Evolutionary conservation across 2,797 vertebrate genomes (phyloP).

Genomic region (Micromesistius poutassou): DNA sequence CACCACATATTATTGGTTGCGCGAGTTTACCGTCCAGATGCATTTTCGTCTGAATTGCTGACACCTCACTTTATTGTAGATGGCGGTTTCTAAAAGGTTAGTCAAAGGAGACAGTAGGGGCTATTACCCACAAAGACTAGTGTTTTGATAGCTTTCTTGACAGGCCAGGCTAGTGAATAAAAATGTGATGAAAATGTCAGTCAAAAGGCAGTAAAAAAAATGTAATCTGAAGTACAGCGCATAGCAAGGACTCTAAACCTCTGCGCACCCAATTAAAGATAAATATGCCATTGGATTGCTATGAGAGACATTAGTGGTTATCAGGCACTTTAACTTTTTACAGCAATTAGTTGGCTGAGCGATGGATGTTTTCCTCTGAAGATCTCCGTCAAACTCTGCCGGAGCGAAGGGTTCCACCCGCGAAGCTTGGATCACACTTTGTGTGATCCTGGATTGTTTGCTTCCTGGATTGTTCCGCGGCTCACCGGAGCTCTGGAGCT

Average conservation of each 20-base stretch:
- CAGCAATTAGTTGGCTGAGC: constrained; percentile 58
- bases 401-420: constrained; percentile 34
- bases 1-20: constrained; percentile 17
- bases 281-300: constrained; percentile 55
- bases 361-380: constrained; percentile 42
- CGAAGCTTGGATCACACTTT: constrained; percentile 57
- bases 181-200: constrained; percentile 66
- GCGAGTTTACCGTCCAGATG: constrained; percentile 48
- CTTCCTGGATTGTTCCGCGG: constrained; percentile 3
- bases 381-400: constrained; percentile 35
- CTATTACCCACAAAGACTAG: constrained; percentile 59
- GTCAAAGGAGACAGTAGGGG: constrained; percentile 42
- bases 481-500: neutral
- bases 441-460: constrained; percentile 65
- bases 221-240: constrained; percentile 51
- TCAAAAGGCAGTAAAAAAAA: constrained; percentile 63
- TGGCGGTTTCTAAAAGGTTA: constrained; percentile 56
- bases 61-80: constrained; percentile 50
- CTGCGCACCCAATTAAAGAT: constrained; percentile 63
- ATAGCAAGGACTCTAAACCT: constrained; percentile 42
- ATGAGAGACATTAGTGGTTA: constrained; percentile 46
- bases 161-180: constrained; percentile 57
- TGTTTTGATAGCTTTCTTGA: constrained; percentile 60
- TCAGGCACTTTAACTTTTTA: constrained; percentile 57
- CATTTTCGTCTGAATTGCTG: constrained; percentile 54